Evolutionary conservation across 2,113 vertebrate genomes (phyloP), one percentile per base, ranked within the genome.

Genomic region (Nycticorax nycticorax): DNA sequence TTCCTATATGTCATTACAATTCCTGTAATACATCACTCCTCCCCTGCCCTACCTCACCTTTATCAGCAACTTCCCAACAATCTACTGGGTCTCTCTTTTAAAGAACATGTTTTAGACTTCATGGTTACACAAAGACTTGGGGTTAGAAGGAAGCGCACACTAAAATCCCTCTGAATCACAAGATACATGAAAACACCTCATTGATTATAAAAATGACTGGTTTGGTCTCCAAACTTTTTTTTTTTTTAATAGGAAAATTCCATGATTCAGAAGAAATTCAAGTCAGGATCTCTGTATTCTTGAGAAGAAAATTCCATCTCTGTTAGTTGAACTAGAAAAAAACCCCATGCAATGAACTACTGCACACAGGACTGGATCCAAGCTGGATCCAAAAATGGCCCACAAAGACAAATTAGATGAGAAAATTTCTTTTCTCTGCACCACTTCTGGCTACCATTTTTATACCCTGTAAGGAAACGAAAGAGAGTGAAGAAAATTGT

Each of bases 381-480:
- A 89, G 33, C 6, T 88, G 27, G 30, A 85, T 62, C 35, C 3
- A 37, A 91, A 94, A 87, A 76, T 13, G 14, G 53, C 12, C n/a
- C 13, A 57, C 14, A 69, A 68, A 85, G 48, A 91, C 47, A 85
- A 85, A 79, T 79, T 41, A 68, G 32, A 66, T 82, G 20, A 66
- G 66, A 93, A 93, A 93, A 90, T 43, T 45, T 85, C 17, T 93
- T 1, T 1, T 85, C 48, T 64, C 60, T 85, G 67, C 89, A 92
- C 15, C 5, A 30, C 13, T 89, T 93, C 35, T 87, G 35, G 62
- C 64, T 94, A 93, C 69, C 47, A 76, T 72, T 88, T 94, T 93
- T 76, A 75, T 93, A 82, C 62, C 37, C 27, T 82, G 74, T 85
- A 96, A 85, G 81, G 66, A 95, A 91, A 89, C 35, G 27, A 90